Evolutionary conservation across 2,888 invertebrate genomes (phyloP).

Genomic region (Drosophila atripex): DNA sequence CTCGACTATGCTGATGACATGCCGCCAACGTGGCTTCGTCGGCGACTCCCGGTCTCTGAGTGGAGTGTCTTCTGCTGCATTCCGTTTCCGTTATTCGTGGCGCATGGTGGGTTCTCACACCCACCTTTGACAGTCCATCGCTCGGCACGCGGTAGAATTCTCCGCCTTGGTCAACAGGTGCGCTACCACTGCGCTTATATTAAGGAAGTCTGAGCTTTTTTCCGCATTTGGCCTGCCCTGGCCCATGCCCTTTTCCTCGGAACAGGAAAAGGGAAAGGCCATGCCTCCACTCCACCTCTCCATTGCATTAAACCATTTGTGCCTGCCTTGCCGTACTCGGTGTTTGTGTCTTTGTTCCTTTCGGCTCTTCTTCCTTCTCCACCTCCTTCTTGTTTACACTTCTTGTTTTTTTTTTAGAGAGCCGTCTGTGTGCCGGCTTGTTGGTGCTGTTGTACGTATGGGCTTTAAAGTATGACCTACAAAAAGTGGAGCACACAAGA

Average conservation of each 20-base stretch:
- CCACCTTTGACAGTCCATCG: slow-evolving; percentile 20
- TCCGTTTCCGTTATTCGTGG: slow-evolving; percentile 24
- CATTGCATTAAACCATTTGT: slow-evolving; percentile 37
- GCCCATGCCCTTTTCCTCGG: slow-evolving; percentile 3
- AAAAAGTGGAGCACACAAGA: slow-evolving; percentile 62
- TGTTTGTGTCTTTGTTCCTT: slow-evolving; percentile 43
- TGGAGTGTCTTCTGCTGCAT: slow-evolving; percentile 16
- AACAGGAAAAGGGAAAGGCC: slow-evolving; percentile 9
- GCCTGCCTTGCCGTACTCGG: slow-evolving; percentile 16
- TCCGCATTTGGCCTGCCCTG: background rate
- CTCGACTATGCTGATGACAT: slow-evolving; percentile 52
- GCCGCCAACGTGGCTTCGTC: slow-evolving; percentile 22
- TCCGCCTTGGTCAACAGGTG: slow-evolving; percentile 38
- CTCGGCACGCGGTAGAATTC: slow-evolving; percentile 21
- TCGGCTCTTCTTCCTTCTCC: slow-evolving; percentile 28
- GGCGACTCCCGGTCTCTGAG: slow-evolving; percentile 5
- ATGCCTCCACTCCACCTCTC: slow-evolving; percentile 11
- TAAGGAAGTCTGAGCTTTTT: slow-evolving; percentile 17
- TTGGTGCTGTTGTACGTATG: slow-evolving; percentile 33
- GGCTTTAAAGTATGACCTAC: slow-evolving; percentile 68
- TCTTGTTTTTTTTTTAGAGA: slow-evolving; percentile 35
- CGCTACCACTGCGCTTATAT: slow-evolving; percentile 18
- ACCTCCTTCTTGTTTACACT: slow-evolving; percentile 4
- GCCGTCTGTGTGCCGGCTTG: slow-evolving; percentile 29
- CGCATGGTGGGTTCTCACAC: slow-evolving; percentile 3